A percentile compares a stretch with the other conserved stretches of the same genome.
These are phyloP conservation scores for Moxostoma hubbsi DNA, from an alignment of 2,797 vertebrate species.

Conservation along the genomic window DNA sequence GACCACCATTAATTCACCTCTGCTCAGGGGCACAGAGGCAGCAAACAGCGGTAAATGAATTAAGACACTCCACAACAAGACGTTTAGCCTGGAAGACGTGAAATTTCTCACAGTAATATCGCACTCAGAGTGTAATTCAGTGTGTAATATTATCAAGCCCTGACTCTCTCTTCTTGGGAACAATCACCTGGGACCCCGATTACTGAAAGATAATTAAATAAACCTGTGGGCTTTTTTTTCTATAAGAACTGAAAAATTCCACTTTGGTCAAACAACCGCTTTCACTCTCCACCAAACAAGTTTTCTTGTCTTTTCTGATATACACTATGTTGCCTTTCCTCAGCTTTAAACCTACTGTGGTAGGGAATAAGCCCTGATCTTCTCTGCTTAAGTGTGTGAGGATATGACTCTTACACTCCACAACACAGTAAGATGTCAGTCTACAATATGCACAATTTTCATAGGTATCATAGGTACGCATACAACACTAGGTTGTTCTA, in stretches of 20 bases:
- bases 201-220: slow-evolving; percentile 50
- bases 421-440: no score
- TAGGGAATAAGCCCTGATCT: not conserved
- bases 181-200: slow-evolving; percentile 55
- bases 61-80: slow-evolving; percentile 51
- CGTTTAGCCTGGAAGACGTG: slow-evolving; percentile 46
- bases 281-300: not conserved
- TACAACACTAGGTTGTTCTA: no score
- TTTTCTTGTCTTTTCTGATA: not conserved
- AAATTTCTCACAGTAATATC: slow-evolving; percentile 54
- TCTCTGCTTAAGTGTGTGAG: not conserved
- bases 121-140: slow-evolving; percentile 51
- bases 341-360: not conserved
- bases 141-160: slow-evolving; percentile 58
- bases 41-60: slow-evolving; percentile 54
- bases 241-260: slow-evolving; percentile 24
- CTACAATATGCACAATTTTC: not conserved
- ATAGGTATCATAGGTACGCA: no score
- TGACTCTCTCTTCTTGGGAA: slow-evolving; percentile 42
- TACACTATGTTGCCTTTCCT: not conserved
- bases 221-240: slow-evolving; percentile 26
- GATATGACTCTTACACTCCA: no score
- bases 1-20: slow-evolving; percentile 57
- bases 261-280: slow-evolving; percentile 19
- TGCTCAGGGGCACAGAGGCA: slow-evolving; percentile 38